Evolutionary conservation across 2,113 vertebrate genomes (phyloP), one percentile per base, ranked within the genome.

Genomic region (Thunnus thynnus): DNA sequence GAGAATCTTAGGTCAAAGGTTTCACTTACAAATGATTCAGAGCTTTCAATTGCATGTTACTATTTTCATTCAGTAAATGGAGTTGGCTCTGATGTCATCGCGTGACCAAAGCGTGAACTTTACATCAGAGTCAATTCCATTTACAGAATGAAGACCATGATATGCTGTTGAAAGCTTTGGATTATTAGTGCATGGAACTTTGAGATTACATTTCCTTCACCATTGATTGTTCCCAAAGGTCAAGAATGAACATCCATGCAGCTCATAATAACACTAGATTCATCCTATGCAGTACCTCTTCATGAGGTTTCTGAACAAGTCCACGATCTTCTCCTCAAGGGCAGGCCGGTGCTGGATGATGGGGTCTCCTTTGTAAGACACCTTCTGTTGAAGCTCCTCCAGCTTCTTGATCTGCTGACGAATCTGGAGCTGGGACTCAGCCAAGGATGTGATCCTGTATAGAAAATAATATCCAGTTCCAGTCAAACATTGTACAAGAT

Each of bases 381-480:
- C 98, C 66, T 99, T 99, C 87, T 99, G 98, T 88, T 99, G 98
- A 74, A 99, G 90, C 62, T 99, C 98, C 91, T 99, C 98, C 82
- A 99, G 86, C 72, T 99, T 99, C 94, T 99, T 99, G 88, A 99
- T 99, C 91, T 99, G 98, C 88, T 99, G 98, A n/a, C 98, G 97
- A 14, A 98, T 99, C 94, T 99, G 98, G 52, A 99, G 96, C 91
- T 99, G 98, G 0, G 98, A 99, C 93, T 99, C 98, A 0, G 98
- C 98, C 66, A 99, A 92, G 30, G 98, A 99, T 0, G 98, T 99
- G 88, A 99, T 98, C 98, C 98, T 99, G 89, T 27, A 72, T 13
- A 27, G n/a, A 46, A 25, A 36, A 65, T 44, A 0, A 51, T 3
- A 71, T 10, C n/a, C 65, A 56, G 30, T 65, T 72, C 2, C 17